These are phyloP conservation scores for Diaperis boleti DNA, from an alignment of 2,888 invertebrate species.

Conservation along the genomic window DNA sequence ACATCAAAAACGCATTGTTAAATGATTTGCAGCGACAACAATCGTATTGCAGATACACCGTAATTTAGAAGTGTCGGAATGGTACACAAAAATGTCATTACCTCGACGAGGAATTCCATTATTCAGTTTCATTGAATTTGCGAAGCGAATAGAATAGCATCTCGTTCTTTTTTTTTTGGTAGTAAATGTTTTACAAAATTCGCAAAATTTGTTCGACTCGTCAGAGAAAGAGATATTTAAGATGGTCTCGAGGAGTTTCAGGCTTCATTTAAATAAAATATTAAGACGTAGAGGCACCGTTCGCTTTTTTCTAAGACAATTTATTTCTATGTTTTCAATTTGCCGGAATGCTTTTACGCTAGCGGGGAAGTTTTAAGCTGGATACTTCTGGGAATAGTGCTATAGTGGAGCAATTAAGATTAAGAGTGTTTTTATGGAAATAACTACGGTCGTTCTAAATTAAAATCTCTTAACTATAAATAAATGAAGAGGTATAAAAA, in stretches of 20 bases:
- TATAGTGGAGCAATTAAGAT: no score
- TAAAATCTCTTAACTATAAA: no score
- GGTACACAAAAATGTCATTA: slow-evolving; percentile 6
- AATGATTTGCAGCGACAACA: slow-evolving; percentile 3
- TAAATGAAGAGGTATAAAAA: no score
- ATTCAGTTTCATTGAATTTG: slow-evolving; percentile 4
- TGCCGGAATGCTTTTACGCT: no score
- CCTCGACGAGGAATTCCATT: slow-evolving; percentile 7
- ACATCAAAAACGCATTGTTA: background rate
- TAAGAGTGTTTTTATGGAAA: no score
- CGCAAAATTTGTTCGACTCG: background rate
- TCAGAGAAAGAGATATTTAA: background rate
- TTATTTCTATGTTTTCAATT: no score
- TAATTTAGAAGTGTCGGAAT: background rate
- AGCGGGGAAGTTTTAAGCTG: no score
- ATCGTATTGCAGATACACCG: slow-evolving; percentile 3
- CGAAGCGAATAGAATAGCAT: background rate
- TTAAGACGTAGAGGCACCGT: no score
- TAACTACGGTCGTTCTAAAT: no score
- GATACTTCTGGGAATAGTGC: no score
- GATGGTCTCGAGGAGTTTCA: background rate
- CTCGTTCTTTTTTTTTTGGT: background rate
- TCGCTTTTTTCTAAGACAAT: no score
- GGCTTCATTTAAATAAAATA: no score
- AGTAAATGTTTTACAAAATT: background rate